Base-by-base conservation (phyloP, 2,888 invertebrate genomes). In the Ennomos erosarius region DNA sequence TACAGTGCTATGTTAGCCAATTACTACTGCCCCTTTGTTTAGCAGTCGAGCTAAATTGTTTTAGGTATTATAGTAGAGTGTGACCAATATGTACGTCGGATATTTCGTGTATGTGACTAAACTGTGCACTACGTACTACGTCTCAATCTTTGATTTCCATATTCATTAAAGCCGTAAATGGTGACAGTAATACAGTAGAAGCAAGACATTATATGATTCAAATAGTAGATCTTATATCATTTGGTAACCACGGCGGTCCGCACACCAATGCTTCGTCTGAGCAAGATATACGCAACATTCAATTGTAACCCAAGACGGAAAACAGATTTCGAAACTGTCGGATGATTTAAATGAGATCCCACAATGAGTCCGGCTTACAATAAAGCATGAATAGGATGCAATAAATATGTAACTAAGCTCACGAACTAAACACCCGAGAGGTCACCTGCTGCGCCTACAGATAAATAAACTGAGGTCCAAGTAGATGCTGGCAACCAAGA, bases 381-480 rank as follows among this genome's bases (percentile, higher is more conserved):
- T 69, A 69, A 67, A 69, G 45, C 64, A 61, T 65, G 64, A 67
- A 65, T 67, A 67, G 72, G 74, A 70, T 69, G 85, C 79, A 85
- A 85, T 87, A 86, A 86, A 88, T 84, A 84, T 81, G 80, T 79
- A 79, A 74, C 76, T 70, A 62, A 73, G 73, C 75, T 79, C 82
- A 81, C 81, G 86, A 86, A 85, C 84, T 84, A 85, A 60, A 87
- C 87, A 81, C 81, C 84, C 79, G 81, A 85, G 84, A 85, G 88
- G 88, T 90, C 85, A 85, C 88, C 88, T 82, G 89, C 88, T 90
- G 89, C 76, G 88, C 81, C 82, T 81, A 83, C 84, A 85, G 85
- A 89, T 84, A 84, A 84, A 85, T 87, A 89, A 86, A 64, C 62
- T 52, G 59, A 39, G 39, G 37, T 51, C 64, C 50, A 55, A 59